These are phyloP conservation scores for Caenorhabditis uteleia DNA, from an alignment of 2,888 invertebrate species.

Conservation along the genomic window DNA sequence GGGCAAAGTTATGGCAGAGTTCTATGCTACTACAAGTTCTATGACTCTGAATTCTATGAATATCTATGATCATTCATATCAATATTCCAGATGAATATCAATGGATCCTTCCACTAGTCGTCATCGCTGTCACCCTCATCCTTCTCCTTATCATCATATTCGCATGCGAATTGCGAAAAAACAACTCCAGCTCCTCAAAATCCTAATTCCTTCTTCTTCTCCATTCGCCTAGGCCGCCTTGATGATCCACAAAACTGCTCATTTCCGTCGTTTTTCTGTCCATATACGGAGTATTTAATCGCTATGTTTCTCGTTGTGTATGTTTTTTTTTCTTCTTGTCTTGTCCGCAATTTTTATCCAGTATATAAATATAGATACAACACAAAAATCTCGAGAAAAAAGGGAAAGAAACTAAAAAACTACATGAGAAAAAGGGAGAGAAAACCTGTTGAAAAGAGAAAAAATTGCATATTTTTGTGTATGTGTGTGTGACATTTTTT, in stretches of 20 bases:
- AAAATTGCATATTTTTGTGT: not conserved
- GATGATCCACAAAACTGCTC: not conserved
- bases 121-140: conserved; percentile 51
- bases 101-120: conserved; percentile 56
- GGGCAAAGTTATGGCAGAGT: too few relatives aligned
- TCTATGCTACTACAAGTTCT: too few relatives aligned
- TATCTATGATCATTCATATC: not conserved
- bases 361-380: not conserved
- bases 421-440: not conserved
- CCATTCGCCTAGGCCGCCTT: not conserved
- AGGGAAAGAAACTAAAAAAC: not conserved
- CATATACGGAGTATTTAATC: conserved; percentile 6
- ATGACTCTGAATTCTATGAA: too few relatives aligned
- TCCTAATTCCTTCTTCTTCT: not conserved
- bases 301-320: not conserved
- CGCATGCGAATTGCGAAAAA: conserved; percentile 55
- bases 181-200: conserved; percentile 10
- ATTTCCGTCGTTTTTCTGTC: not conserved
- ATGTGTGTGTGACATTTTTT: too few relatives aligned
- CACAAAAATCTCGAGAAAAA: not conserved
- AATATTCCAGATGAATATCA: conserved; percentile 45
- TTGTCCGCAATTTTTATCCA: too few relatives aligned
- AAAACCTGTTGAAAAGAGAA: not conserved
- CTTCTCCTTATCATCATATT: conserved; percentile 51
- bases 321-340: conserved; percentile 2